Percentiles rank a stretch among this genome's conserved stretches.
phyloP scores from a whole-genome alignment of 2,888 invertebrate species.

The Mimachlamys varia region DNA sequence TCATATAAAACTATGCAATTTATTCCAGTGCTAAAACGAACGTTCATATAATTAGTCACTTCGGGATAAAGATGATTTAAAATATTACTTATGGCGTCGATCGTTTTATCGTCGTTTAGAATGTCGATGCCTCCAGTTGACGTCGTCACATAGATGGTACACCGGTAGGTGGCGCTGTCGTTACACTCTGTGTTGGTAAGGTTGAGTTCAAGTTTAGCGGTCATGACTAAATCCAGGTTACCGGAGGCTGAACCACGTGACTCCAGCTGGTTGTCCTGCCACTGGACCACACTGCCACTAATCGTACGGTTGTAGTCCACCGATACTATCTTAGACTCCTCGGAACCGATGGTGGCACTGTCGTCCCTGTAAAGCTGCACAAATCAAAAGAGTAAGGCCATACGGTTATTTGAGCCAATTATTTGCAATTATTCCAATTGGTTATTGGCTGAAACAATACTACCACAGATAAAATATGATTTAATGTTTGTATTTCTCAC shows the following conservation, averaged over 20 bases:
- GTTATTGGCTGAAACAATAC: too few species aligned
- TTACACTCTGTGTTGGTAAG: not conserved
- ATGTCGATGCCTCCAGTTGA: not conserved
- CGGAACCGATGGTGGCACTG: not conserved
- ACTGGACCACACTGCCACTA: not conserved
- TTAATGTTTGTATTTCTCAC: too few species aligned
- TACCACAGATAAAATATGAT: too few species aligned
- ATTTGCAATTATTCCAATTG: too few species aligned
- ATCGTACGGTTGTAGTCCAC: not conserved
- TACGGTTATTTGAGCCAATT: too few species aligned
- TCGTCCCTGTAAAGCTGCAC: not conserved
- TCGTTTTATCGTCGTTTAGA: not conserved
- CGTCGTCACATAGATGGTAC: not conserved
- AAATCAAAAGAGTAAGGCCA: not conserved
- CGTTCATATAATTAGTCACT: too few species aligned
- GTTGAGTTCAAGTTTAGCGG: not conserved
- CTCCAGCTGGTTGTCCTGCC: not conserved
- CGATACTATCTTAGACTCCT: not conserved
- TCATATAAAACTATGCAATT: too few species aligned
- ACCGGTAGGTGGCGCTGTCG: not conserved
- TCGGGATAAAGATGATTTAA: too few species aligned
- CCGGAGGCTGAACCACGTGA: not conserved
- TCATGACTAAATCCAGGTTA: not conserved
- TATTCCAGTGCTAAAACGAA: too few species aligned
- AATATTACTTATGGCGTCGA: not conserved